Evolutionary conservation across 2,113 vertebrate species (phyloP), one percentile per base, ranked within the genome.

Genomic region (Datnioides undecimradiatus): DNA sequence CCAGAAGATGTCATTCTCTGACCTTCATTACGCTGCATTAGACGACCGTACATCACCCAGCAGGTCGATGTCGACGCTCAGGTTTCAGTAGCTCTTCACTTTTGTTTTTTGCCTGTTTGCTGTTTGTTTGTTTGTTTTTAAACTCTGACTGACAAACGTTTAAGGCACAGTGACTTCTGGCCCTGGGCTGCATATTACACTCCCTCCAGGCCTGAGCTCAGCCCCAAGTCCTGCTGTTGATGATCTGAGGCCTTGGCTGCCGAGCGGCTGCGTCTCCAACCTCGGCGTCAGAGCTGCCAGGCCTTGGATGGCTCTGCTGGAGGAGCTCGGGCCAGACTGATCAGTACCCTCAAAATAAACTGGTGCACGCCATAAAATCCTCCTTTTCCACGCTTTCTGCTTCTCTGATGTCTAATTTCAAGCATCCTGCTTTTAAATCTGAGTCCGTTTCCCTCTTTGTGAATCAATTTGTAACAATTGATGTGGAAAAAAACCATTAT

Each of bases 161-260:
- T 77, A 74, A 84, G 69, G 77, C 81, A 80, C 67, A 54, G 73
- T 52, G 73, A 59, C 43, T 17, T 73, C 76, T 45, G 71, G 46
- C 59, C 75, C 78, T 17, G 11, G 17, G 46, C 41, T 40, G 21
- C 19, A 73, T 2, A n/a, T 46, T 12, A 9, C 62, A 33, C 40
- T 13, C 3, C 8, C 16, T 57, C 46, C 21, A 25, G 63, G 33
- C 17, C n/a, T 33, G 17, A 63, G 21, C 25, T 43, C 40, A 40
- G 55, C 63, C 41, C 58, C 16, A 49, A 40, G 8, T 34, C 51
- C 23, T 65, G 57, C 16, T 27, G 17, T 57, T 36, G 19, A n/a
- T n/a, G 52, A n/a, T 58, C n/a, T 14, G 6, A 5, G 6, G 31
- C 38, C 46, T 68, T 52, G 46, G 33, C 33, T 38, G 46, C 64